Evolutionary conservation across 2,113 vertebrate genomes (phyloP).

Genomic region (Crotalus horridus): DNA sequence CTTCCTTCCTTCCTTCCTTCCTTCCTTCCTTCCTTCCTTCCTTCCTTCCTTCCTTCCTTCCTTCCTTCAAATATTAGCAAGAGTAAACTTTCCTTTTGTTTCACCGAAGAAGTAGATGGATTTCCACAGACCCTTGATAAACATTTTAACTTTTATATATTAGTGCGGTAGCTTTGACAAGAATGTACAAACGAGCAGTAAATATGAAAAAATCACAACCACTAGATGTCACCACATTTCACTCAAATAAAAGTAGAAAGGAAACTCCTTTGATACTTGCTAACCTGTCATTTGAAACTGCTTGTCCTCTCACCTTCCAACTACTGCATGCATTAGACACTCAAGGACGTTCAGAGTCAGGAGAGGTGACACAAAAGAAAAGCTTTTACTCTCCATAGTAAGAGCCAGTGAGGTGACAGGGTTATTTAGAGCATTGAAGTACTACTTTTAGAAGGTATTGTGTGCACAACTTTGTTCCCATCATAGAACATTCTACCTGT

Average conservation of each 20-base stretch:
- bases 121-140: not conserved
- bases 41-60: not conserved
- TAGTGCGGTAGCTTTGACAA: not conserved
- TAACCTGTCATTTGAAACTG: not conserved
- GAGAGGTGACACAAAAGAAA: not conserved
- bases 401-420: not conserved
- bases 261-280: not conserved
- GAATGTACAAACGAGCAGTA: not conserved
- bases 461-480: not conserved
- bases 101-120: accelerated
- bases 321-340: accelerated
- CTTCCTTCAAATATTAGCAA: not conserved
- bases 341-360: not conserved
- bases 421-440: not conserved
- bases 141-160: not conserved
- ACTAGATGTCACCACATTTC: conserved; percentile 66
- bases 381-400: not conserved
- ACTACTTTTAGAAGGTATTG: not conserved
- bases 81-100: not conserved
- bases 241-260: conserved; percentile 16
- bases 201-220: conserved; percentile 27
- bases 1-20: not conserved
- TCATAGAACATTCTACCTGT: not conserved
- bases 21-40: not conserved
- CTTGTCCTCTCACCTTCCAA: accelerated